Conservation (phyloP, 2,113 vertebrate species). For the Brachyistius frenatus region DNA sequence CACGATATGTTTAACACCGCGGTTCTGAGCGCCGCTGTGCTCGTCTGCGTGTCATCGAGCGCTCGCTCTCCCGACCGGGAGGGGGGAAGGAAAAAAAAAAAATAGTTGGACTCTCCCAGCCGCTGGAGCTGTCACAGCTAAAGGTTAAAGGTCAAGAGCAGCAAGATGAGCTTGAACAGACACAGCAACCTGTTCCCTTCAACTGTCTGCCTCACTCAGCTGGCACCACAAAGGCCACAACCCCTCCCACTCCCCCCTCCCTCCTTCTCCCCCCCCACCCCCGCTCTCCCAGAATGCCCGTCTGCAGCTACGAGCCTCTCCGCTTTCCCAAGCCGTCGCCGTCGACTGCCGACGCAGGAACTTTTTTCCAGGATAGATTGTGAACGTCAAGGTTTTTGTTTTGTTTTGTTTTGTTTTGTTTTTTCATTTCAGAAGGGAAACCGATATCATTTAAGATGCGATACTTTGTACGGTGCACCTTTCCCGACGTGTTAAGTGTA, state of each 20-base stretch:
- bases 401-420: no score
- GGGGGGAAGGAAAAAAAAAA: background rate
- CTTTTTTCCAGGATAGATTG: background rate
- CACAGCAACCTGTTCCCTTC: conserved; percentile 73
- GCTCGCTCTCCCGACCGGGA: conserved; percentile 30
- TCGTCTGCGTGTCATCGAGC: background rate
- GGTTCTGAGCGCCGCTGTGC: background rate
- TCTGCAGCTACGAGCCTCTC: background rate
- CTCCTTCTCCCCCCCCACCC: background rate
- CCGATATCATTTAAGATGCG: background rate
- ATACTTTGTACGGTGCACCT: background rate
- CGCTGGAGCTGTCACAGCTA: conserved; percentile 69
- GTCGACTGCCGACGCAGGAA: background rate
- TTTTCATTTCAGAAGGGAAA: no score
- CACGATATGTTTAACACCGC: background rate
- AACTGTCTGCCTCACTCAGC: conserved; percentile 65
- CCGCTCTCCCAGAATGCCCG: background rate
- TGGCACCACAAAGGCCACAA: conserved; percentile 57
- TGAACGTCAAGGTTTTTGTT: background rate
- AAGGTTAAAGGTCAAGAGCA: conserved; percentile 78
- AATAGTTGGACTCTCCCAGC: conserved; percentile 44
- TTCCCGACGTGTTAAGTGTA: conserved; percentile 14
- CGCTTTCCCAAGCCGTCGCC: background rate
- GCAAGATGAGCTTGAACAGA: conserved; percentile 78
- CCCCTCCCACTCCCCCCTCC: background rate